Base-by-base conservation (phyloP, 2,797 vertebrate genomes). In the Halcyon chelicuti region DNA sequence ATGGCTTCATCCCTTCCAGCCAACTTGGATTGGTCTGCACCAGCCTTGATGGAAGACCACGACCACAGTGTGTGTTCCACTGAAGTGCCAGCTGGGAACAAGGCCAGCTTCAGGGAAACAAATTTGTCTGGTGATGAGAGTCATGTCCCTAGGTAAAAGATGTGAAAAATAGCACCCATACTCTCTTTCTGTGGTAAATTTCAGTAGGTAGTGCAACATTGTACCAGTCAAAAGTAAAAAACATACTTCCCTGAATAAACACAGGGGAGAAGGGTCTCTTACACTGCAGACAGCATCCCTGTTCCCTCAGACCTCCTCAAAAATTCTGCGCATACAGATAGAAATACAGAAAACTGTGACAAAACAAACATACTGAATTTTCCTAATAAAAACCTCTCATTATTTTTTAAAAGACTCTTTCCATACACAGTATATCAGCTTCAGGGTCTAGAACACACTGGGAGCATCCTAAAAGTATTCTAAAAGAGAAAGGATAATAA, bases 71-170 rank as follows among this genome's bases (percentile, higher is more conserved):
- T 21, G 39, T 12, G 51, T 57, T 76, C 77, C 15, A 9, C 66
- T 28, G 85, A 44, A 17, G 47, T 5, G 14, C 35, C 76, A 44
- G 31, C 33, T 47, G 37, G 73, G 28, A 71, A 20, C 28, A 23
- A 22, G 31, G 42, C 28, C 33, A 63, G 20, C 68, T 46, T 6
- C 23, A 35, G 26, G 44, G 58, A 63, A 65, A 57, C 47, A 9
- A 49, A 35, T 33, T 72, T 49, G 12, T 31, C 79, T 47, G 55
- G 21, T 62, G 40, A 66, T 7, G 60, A 95, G 5, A 52, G 61
- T 40, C 86, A 91, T 0, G 2, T 96, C 14, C 14, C 96, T 13
- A 97, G 97, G 97, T 97, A 97, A 94, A 81, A 73, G 21, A 42
- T 35, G 19, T 37, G 25, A 39, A 79, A 88, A 84, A 49, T 4